phyloP scores from a whole-genome alignment of 2,113 vertebrate genomes.

The Aythya baeri region DNA sequence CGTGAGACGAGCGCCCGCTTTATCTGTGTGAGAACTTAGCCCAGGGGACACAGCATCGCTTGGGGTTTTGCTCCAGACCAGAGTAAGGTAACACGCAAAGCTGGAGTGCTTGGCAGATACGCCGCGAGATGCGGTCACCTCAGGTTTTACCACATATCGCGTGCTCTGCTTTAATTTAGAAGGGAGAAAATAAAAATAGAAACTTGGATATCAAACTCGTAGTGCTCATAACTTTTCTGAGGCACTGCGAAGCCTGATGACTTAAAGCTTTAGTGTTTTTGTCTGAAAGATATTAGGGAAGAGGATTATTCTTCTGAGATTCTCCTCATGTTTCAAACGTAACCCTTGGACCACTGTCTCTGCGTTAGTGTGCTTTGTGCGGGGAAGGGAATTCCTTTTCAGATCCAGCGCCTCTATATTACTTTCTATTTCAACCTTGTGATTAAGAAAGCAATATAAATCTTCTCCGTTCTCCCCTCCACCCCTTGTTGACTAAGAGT shows the following conservation, averaged over 20 bases:
- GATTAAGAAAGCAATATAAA: background rate
- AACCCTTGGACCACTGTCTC: background rate
- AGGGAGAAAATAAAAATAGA: background rate
- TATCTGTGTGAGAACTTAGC: background rate
- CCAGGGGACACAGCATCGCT: background rate
- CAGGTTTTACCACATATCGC: background rate
- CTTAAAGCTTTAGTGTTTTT: background rate
- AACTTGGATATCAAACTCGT: accelerated
- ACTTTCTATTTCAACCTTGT: background rate
- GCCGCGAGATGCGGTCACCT: background rate
- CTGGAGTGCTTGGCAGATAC: background rate
- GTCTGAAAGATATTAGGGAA: background rate
- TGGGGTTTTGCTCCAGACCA: background rate
- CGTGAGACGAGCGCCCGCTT: background rate
- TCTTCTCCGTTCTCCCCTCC: background rate
- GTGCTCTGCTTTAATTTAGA: background rate
- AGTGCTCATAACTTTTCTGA: background rate
- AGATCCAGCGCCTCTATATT: background rate
- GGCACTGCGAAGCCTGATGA: background rate
- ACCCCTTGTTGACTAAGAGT: background rate
- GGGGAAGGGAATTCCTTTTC: background rate
- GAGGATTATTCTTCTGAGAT: background rate
- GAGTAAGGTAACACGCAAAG: background rate
- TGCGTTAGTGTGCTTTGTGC: background rate
- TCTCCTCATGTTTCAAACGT: background rate